phyloP scores from a whole-genome alignment of 1,140 invertebrate genomes.

The Dermatophagoides farinae region DNA sequence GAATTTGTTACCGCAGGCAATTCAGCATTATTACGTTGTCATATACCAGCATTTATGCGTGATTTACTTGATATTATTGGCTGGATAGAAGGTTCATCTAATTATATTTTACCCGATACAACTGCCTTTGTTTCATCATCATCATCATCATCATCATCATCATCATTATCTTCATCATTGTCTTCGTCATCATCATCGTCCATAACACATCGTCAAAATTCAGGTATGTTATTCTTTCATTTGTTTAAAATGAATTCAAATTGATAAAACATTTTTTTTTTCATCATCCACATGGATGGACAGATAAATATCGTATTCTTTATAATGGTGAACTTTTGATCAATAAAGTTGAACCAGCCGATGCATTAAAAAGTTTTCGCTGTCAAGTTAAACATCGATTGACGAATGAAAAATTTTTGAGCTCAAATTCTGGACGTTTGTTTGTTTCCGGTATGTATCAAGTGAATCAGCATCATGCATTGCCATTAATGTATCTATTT shows the following conservation, averaged over 20 bases:
- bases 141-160: background rate
- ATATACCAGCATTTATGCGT: slow-evolving; percentile 53
- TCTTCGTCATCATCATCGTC: background rate
- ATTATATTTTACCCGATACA: background rate
- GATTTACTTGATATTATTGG: slow-evolving; percentile 60
- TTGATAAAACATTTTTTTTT: background rate
- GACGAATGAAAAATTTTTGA: slow-evolving; percentile 16
- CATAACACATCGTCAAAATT: background rate
- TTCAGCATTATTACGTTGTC: slow-evolving; percentile 26
- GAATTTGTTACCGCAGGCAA: slow-evolving; percentile 25
- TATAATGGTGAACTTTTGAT: slow-evolving; percentile 21
- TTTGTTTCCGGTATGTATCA: slow-evolving; percentile 19
- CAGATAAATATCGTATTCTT: slow-evolving; percentile 20
- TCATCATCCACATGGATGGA: background rate
- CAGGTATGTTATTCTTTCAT: too few relatives aligned
- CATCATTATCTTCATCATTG: background rate
- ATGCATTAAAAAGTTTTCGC: slow-evolving; percentile 18
- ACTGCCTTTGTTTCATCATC: background rate
- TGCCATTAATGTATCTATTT: background rate
- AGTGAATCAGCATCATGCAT: background rate
- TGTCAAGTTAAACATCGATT: slow-evolving; percentile 20
- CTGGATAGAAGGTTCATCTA: slow-evolving; percentile 31
- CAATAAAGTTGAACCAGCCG: slow-evolving; percentile 15
- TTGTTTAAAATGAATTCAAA: background rate
- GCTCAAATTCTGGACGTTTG: slow-evolving; percentile 16